Evolutionary conservation across 2,888 invertebrate species (phyloP), one percentile per base, ranked within the genome.

Genomic region (Agrotis segetum): DNA sequence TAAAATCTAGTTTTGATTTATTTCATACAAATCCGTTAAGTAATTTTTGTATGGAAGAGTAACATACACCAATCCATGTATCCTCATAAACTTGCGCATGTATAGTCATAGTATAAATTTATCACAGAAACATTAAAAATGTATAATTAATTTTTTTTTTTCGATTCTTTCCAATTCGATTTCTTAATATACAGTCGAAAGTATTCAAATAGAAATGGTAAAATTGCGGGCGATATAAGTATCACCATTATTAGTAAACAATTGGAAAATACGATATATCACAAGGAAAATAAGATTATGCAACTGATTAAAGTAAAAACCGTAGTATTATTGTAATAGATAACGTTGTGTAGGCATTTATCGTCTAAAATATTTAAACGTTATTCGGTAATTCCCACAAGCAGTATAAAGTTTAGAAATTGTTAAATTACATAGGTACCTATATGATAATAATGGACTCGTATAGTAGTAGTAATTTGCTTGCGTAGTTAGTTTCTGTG

Each of bases 191-290:
- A 40, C 40, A 11, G 40, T 9, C 9, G 1, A 40, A 40, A 40
- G 40, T 40, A 40, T 40, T 11, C 11, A 9, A 40, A 11, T 14
- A 47, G 6, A 14, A 29, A 9, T 21, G 21, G 40, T 53, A 49
- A 59, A 52, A 52, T 46, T 50, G 40, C 11, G 40, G 11, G 40
- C 11, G 40, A 62, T 40, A n/a, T n/a, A n/a, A 24, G 29, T 60
- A 68, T 53, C 69, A 49, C 7, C n/a, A 44, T 71, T 60, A 71
- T 74, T 71, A 58, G 78, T 77, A 76, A 76, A 76, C 78, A 77
- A 71, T 65, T 76, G 47, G 52, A 62, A 75, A 68, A 58, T 52
- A 58, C 40, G 77, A 69, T 63, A 19, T 77, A 69, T 75, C 74
- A 63, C 52, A 21, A 65, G 56, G 58, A 67, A 77, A 49, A 62